phyloP scores from a whole-genome alignment of 2,888 invertebrate species.

The Cataglyphis rosenhaueri region DNA sequence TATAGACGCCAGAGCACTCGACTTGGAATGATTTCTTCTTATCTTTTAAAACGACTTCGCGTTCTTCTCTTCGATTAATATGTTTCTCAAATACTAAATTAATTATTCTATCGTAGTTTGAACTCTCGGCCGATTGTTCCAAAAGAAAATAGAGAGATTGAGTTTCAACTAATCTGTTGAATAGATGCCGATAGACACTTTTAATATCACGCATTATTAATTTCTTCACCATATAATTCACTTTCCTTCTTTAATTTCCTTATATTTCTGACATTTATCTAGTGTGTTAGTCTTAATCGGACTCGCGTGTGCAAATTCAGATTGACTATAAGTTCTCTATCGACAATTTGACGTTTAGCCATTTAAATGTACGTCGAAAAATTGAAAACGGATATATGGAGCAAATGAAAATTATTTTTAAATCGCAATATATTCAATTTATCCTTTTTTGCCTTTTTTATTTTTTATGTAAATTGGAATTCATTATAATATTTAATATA shows the following conservation, averaged over 20 bases:
- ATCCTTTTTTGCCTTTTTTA: background rate
- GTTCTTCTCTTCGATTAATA: slow-evolving; percentile 27
- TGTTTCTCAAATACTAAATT: slow-evolving; percentile 3
- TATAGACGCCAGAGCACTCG: slow-evolving; percentile 25
- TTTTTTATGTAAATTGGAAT: background rate
- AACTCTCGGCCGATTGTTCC: background rate
- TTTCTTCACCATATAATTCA: background rate
- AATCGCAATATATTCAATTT: background rate
- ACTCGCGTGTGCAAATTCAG: background rate
- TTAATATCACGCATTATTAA: slow-evolving; percentile 12
- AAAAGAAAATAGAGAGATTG: background rate
- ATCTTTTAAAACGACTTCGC: background rate
- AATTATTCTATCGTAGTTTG: slow-evolving; percentile 11
- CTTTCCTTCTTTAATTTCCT: background rate
- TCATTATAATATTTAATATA: background rate
- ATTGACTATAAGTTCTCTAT: background rate
- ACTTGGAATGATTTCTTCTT: slow-evolving; percentile 19
- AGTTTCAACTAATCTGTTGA: background rate
- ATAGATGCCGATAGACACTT: background rate
- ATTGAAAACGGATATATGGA: background rate
- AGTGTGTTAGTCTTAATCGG: background rate
- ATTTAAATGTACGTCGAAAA: background rate
- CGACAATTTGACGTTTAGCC: background rate
- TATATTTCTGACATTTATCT: background rate
- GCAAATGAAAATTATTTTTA: background rate